phyloP scores from a whole-genome alignment of 2,113 vertebrate species.

The Myotis lucifugus region DNA sequence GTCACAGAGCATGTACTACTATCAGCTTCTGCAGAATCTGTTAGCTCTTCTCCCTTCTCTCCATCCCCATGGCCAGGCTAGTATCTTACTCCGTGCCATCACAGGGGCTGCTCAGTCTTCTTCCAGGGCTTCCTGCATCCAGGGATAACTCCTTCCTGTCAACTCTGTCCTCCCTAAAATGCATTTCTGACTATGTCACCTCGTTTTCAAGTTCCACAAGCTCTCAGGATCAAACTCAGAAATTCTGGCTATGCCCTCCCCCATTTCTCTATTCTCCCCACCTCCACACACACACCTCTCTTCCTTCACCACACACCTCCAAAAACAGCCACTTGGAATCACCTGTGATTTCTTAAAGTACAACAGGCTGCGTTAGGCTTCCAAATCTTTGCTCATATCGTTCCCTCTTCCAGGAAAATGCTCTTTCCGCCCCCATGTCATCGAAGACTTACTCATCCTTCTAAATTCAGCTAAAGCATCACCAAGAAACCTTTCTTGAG shows the following conservation, averaged over 20 bases:
- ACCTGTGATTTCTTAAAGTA: slow-evolving; percentile 42
- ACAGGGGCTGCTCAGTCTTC: background rate
- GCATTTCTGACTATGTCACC: background rate
- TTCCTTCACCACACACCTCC: background rate
- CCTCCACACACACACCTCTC: background rate
- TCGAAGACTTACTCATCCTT: slow-evolving; percentile 61
- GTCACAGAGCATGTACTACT: background rate
- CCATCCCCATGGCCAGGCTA: background rate
- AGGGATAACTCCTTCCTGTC: background rate
- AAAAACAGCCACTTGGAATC: slow-evolving; percentile 6
- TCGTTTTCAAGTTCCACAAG: background rate
- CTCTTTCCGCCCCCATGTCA: background rate
- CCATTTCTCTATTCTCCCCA: background rate
- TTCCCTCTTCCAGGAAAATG: slow-evolving; percentile 68
- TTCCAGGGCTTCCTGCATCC: background rate
- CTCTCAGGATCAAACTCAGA: slow-evolving; percentile 31
- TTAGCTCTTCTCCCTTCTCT: background rate
- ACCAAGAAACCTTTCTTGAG: slow-evolving; percentile 54
- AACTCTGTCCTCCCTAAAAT: background rate
- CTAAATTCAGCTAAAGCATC: slow-evolving; percentile 56
- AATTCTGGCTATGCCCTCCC: background rate
- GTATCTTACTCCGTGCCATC: background rate
- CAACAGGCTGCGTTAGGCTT: background rate
- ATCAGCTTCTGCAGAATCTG: background rate
- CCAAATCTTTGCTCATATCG: slow-evolving; percentile 31